Evolutionary conservation across 2,797 vertebrate genomes (phyloP).

Genomic region (Syngnathus rostellatus): DNA sequence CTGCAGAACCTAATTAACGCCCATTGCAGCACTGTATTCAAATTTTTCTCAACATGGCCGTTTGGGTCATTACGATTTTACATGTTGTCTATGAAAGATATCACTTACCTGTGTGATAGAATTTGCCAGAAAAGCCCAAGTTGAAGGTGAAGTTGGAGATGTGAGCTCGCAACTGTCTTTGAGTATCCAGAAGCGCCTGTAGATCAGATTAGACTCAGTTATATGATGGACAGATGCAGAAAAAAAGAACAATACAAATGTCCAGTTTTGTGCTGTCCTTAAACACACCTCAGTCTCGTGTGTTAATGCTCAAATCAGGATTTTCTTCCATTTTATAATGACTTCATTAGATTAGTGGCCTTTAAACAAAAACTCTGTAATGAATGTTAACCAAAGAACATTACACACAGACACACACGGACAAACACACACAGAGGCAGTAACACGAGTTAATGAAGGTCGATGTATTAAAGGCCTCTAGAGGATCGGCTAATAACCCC

Average conservation of each 20-base stretch:
- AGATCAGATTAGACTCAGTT: constrained; percentile 11
- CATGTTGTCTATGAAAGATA: not conserved
- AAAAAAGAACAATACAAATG: not conserved
- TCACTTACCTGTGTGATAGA: constrained; percentile 87
- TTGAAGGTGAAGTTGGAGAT: constrained; percentile 99
- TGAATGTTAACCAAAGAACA: constrained; percentile 63
- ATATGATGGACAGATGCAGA: constrained; percentile 3
- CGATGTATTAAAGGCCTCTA: constrained; percentile 66
- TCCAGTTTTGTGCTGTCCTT: constrained; percentile 8
- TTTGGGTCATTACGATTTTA: not conserved
- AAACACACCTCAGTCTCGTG: constrained; percentile 33
- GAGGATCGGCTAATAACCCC: constrained; percentile 57
- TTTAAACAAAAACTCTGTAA: constrained; percentile 77
- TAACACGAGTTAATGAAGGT: constrained; percentile 69
- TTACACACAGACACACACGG: constrained; percentile 30
- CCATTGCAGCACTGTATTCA: no score
- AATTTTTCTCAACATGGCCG: not conserved
- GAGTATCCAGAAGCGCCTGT: constrained; percentile 92
- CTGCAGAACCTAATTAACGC: no score
- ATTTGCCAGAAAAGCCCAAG: constrained; percentile 98
- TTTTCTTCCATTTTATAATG: constrained; percentile 82
- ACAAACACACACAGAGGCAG: constrained; percentile 40
- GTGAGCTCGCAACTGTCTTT: constrained; percentile 89
- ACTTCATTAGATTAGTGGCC: constrained; percentile 92
- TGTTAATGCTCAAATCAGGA: constrained; percentile 47